Conservation (phyloP, 2,113 vertebrate genomes). For the human (Homo sapiens) region GRCh38 chr4:134389501-134390000, state of each 20-base stretch:
- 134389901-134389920: conserved; percentile 63
- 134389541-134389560: not conserved
- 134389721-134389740: not conserved
- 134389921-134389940: conserved; percentile 63
- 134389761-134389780: not conserved
- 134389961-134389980: conserved; percentile 16
- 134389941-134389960: conserved; percentile 58
- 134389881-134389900: conserved; percentile 47
- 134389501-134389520: rapidly evolving
- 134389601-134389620: not conserved
- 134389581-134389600: not conserved
- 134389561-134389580: not conserved
- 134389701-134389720: not conserved
- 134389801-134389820: not conserved
- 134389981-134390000: not conserved
- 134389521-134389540: not conserved
- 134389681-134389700: not conserved
- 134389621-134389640: no score
- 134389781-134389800: not conserved
- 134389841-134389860: not conserved
- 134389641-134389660: no score
- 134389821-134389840: not conserved
- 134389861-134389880: not conserved
- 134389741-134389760: not conserved
- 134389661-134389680: no score